Evolutionary conservation across 2,888 invertebrate genomes (phyloP), one percentile per base, ranked within the genome.

Genomic region (Bellardia pandia): DNA sequence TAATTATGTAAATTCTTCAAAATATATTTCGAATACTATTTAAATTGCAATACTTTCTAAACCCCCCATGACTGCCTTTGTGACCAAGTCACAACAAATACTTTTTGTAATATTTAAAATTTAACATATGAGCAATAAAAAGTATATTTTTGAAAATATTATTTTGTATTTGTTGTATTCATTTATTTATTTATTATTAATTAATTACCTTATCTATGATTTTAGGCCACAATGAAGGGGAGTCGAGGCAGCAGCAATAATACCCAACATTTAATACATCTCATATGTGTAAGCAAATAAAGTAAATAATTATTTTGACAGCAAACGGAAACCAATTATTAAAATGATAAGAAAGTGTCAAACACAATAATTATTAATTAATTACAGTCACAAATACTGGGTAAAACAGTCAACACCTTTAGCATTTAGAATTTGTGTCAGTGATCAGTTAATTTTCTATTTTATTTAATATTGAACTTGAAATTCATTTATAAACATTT

Each of bases 321-420:
- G 33, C 13, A 53, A 75, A 74, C 13, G n/a, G 6, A 40, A 77
- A n/a, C 42, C 9, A 68, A 60, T 51, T 48, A 60, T 77, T 81
- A 77, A 77, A 33, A 30, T 62, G 77, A 86, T 82, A 82, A 82
- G 62, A 82, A 75, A 11, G 48, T 78, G 74, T 69, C 69, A 74
- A 78, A 72, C 9, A 8, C 16, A 69, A 53, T 23, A 75, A 82
- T 78, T 62, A 69, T 40, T 82, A 64, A 86, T 75, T 75, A 78
- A 82, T 78, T 62, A 48, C 75, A 75, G 48, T 56, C 82, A 82
- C 78, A 82, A 40, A 45, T 45, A 33, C n/a, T 60, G 51, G 53
- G 42, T 51, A 48, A 68, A 58, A 58, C 64, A 53, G 30, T 51
- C 37, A 48, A 75, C 48, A 75, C 60, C 14, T 48, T 14, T 11